These are phyloP conservation scores for Erpornis zantholeuca DNA, from an alignment of 2,113 vertebrate genomes.

Conservation along the genomic window DNA sequence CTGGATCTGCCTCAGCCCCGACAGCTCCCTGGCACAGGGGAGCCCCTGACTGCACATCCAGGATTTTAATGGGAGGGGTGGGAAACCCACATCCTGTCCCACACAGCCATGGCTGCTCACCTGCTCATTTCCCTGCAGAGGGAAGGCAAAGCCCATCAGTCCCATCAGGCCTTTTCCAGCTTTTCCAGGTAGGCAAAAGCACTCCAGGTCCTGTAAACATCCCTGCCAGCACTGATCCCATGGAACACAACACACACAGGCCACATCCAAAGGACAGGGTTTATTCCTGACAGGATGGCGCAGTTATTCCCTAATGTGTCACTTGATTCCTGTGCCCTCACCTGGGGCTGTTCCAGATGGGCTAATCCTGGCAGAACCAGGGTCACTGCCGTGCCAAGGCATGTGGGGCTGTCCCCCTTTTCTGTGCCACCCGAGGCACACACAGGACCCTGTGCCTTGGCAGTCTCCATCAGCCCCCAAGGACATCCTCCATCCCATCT, in stretches of 20 bases:
- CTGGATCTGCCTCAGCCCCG: fast-evolving
- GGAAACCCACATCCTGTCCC: neutral
- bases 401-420: neutral
- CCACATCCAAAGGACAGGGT: neutral
- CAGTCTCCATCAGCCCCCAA: neutral
- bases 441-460: neutral
- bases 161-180: neutral
- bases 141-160: neutral
- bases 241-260: fast-evolving
- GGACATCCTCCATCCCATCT: neutral
- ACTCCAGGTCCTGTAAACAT: neutral
- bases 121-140: fast-evolving
- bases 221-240: neutral
- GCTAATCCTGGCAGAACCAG: neutral
- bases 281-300: neutral
- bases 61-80: neutral
- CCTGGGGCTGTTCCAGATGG: fast-evolving
- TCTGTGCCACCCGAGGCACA: neutral
- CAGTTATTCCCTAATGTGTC: neutral
- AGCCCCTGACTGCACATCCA: neutral
- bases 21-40: neutral
- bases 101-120: neutral
- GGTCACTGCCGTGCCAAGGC: fast-evolving
- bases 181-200: neutral
- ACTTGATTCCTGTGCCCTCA: neutral